These are phyloP conservation scores for Amyelois transitella DNA, from an alignment of 1,140 invertebrate genomes.

Conservation along the genomic window DNA sequence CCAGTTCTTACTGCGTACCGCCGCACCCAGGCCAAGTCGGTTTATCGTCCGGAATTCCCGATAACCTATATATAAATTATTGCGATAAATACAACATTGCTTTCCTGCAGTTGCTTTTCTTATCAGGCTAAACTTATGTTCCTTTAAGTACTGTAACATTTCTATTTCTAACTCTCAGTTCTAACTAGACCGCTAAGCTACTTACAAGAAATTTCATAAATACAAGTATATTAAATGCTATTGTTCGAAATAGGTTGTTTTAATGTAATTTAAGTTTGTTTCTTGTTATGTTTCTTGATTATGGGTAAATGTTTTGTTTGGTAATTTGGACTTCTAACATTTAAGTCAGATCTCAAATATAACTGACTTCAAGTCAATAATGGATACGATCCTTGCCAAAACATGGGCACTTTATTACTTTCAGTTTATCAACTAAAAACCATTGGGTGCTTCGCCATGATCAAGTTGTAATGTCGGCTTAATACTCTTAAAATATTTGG, in stretches of 20 bases:
- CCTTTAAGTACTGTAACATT: neutral
- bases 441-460: no score
- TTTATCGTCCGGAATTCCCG: slow-evolving; percentile 65
- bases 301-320: no score
- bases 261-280: neutral
- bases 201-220: neutral
- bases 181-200: slow-evolving; percentile 11
- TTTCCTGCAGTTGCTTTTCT: slow-evolving; percentile 49
- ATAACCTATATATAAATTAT: slow-evolving; percentile 69
- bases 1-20: slow-evolving; percentile 16
- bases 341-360: no score
- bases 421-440: no score
- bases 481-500: no score
- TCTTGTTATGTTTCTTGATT: no score
- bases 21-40: slow-evolving; percentile 35
- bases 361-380: no score
- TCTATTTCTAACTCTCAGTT: no score
- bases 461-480: no score
- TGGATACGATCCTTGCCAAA: no score
- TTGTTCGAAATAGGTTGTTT: neutral
- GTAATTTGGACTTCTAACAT: no score
- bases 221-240: neutral
- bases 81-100: slow-evolving; percentile 55
- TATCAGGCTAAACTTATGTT: slow-evolving; percentile 46
- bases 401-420: no score